Base-by-base conservation (phyloP, 2,888 invertebrate species). In the Hyposoter dolosus region DNA sequence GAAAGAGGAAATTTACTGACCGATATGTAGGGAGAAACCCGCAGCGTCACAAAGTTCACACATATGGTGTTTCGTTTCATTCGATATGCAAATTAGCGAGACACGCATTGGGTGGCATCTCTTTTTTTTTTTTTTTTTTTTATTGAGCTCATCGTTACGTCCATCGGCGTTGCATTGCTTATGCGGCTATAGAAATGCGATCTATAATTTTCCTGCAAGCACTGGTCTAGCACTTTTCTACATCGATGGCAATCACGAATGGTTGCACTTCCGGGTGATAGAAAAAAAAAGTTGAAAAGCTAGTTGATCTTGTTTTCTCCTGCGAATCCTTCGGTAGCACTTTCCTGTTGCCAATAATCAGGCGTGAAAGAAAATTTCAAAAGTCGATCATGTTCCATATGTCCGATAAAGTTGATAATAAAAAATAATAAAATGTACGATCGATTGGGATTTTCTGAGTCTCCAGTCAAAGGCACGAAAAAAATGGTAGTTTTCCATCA, bases 51-150 rank as follows among this genome's bases (percentile, higher is more conserved):
- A 69, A 19, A 65, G 10, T 35, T 32, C 23, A 63, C 56, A 72
- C 53, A 23, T 66, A 75, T 76, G 89, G 89, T 87, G 87, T 90
- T 89, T 89, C 90, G 89, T 89, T 91, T 91, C 90, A 90, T 91
- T 89, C 88, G 79, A 85, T 89, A 92, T 92, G 91, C 91, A 92
- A 92, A 92, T 92, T 89, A 88, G 85, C 87, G 77, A 76, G 65
- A 75, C 45, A 63, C 86, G 77, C 86, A 81, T 82, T 86, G 86
- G 86, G 86, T 83, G 86, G 86, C 81, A 68, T 78, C 78, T 81
- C 74, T 35, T 35, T 35, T 35, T 35, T 28, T 35, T 35, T 35
- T 35, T 35, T 35, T 35, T 35, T 78, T 53, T 77, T 72, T 84
- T 69, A 56, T 74, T 19, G 53, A 68, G n/a, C 47, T 45, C 75